Evolutionary conservation across 2,113 vertebrate genomes (phyloP).

Genomic region (Mystacornis crossleyi): DNA sequence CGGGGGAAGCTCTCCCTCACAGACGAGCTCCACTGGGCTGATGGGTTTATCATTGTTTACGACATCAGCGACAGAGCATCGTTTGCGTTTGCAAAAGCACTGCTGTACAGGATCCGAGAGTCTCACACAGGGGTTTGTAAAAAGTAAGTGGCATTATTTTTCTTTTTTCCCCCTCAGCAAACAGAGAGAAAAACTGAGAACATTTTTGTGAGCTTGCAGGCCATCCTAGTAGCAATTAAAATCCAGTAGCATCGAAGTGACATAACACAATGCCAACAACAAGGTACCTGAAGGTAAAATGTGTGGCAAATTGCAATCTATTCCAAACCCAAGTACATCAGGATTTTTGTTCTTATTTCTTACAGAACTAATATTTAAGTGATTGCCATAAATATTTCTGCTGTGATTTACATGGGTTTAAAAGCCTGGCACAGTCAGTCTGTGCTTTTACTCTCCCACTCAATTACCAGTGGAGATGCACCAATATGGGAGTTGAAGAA

Average conservation of each 20-base stretch:
- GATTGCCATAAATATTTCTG: not conserved
- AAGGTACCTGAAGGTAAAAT: not conserved
- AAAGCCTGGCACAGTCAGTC: not conserved
- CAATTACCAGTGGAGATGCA: not conserved
- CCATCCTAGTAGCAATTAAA: not conserved
- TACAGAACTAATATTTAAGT: not conserved
- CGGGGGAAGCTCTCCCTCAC: conserved; percentile 75
- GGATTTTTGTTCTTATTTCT: not conserved
- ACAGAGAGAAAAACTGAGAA: not conserved
- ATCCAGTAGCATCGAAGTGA: not conserved
- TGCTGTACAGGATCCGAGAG: conserved; percentile 83
- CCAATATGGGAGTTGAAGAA: not conserved
- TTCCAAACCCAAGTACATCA: not conserved
- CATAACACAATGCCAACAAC: not conserved
- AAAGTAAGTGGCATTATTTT: conserved; percentile 70
- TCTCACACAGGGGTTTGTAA: conserved; percentile 73
- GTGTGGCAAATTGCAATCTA: not conserved
- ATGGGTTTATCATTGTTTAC: conserved; percentile 88
- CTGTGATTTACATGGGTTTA: not conserved
- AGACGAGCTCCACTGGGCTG: conserved; percentile 85
- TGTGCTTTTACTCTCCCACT: not conserved
- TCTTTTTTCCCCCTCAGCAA: not conserved
- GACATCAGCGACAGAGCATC: conserved; percentile 89
- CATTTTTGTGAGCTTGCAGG: not conserved
- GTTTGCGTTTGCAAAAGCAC: conserved; percentile 83